A percentile compares a stretch with the other conserved stretches of the same genome.
phyloP scores from a whole-genome alignment of 2,113 vertebrate species.

The Lipotes vexillifer region DNA sequence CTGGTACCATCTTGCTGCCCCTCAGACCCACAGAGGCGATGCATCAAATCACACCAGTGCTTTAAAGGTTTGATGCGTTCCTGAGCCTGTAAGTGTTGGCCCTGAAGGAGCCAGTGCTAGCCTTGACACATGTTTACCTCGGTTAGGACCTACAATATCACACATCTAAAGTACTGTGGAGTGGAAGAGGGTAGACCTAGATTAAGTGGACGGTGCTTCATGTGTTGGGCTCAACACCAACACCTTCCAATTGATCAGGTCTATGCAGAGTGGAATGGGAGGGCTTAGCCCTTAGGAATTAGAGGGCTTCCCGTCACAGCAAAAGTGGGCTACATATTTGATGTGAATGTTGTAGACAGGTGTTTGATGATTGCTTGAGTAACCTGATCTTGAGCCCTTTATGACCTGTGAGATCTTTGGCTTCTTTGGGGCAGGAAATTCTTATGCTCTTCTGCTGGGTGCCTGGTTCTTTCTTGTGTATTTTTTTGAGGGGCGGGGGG shows the following conservation, averaged over 20 bases:
- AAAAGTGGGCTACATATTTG: neutral
- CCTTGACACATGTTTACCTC: neutral
- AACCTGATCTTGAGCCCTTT: neutral
- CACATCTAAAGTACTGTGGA: neutral
- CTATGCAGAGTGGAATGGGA: neutral
- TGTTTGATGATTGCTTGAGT: neutral
- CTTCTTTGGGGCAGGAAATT: neutral
- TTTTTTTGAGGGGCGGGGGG: too few species aligned
- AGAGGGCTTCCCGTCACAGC: neutral
- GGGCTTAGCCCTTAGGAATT: neutral
- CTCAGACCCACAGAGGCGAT: neutral
- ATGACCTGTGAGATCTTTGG: neutral
- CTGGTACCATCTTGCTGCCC: neutral
- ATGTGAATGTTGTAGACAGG: neutral
- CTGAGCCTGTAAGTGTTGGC: neutral
- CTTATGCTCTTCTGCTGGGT: neutral
- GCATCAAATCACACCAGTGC: neutral
- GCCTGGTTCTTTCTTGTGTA: neutral
- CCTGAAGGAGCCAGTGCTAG: neutral
- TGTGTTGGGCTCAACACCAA: neutral
- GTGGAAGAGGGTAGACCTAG: neutral
- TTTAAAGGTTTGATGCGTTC: neutral
- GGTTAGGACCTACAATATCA: neutral
- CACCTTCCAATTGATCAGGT: neutral
- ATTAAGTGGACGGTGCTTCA: neutral